phyloP scores from a whole-genome alignment of 2,797 vertebrate genomes.

The Ambastaia sidthimunki region DNA sequence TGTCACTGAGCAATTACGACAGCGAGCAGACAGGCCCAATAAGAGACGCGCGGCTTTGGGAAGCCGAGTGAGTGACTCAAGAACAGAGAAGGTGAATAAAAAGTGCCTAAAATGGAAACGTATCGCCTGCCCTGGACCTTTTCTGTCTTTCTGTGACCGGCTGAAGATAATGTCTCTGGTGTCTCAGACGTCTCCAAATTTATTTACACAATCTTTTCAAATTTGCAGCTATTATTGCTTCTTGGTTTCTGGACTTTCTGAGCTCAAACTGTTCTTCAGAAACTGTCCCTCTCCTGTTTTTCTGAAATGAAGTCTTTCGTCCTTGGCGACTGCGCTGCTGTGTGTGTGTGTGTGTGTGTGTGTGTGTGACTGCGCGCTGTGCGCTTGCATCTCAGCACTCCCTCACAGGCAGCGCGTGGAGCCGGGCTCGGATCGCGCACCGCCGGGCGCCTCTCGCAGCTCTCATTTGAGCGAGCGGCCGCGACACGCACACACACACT shows the following conservation, averaged over 20 bases:
- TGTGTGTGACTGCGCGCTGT: constrained; percentile 44
- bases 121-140: constrained; percentile 85
- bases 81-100: constrained; percentile 70
- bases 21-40: constrained; percentile 70
- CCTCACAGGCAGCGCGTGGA: constrained; percentile 66
- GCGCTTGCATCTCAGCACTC: constrained; percentile 25
- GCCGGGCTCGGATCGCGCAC: constrained; percentile 76
- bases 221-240: constrained; percentile 71
- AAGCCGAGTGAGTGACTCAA: constrained; percentile 47
- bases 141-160: constrained; percentile 81
- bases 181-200: constrained; percentile 81
- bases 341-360: constrained; percentile 53
- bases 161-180: constrained; percentile 68
- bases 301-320: constrained; percentile 28
- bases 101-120: constrained; percentile 92
- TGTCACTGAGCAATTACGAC: constrained; percentile 96
- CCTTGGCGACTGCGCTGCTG: constrained; percentile 31
- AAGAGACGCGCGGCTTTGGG: constrained; percentile 66
- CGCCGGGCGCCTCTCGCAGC: constrained; percentile 59
- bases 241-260: constrained; percentile 63
- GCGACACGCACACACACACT: constrained; percentile 46
- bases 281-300: constrained; percentile 55
- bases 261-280: constrained; percentile 79
- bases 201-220: constrained; percentile 78
- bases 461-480: constrained; percentile 62